These are phyloP conservation scores for Holothuria glaberrima DNA, from an alignment of 35 echinoderm and acorn worm species.

Conservation along the genomic window DNA sequence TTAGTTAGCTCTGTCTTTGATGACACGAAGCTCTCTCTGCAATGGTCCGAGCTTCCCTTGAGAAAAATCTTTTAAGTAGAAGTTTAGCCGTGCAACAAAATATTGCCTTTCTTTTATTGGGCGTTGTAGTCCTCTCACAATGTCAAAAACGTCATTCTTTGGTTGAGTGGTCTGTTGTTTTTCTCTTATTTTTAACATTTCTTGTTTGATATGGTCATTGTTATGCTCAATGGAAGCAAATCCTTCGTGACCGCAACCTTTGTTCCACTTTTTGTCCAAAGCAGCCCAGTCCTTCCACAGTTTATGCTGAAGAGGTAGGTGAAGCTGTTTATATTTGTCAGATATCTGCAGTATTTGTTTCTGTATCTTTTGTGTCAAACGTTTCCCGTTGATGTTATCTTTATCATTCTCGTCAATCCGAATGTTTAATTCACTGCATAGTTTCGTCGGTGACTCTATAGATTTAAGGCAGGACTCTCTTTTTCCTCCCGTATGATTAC, in stretches of 20 bases:
- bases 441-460: background rate
- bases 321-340: background rate
- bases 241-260: background rate
- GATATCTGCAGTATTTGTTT: background rate
- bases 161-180: background rate
- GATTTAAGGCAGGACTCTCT: background rate
- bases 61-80: no score
- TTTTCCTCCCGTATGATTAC: no score
- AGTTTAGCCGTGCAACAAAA: conserved; percentile 31
- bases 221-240: background rate
- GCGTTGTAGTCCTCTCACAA: background rate
- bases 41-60: conserved; percentile 8
- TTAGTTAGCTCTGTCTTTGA: conserved; percentile 1
- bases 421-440: background rate
- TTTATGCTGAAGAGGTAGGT: conserved; percentile 3
- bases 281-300: conserved; percentile 24
- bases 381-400: background rate
- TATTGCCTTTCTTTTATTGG: background rate
- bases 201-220: background rate
- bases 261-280: conserved; percentile 19
- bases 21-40: background rate
- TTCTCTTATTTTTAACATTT: background rate
- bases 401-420: background rate
- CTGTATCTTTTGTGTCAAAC: background rate
- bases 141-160: background rate